phyloP scores from a whole-genome alignment of 1,140 invertebrate species.

The Diprion similis region DNA sequence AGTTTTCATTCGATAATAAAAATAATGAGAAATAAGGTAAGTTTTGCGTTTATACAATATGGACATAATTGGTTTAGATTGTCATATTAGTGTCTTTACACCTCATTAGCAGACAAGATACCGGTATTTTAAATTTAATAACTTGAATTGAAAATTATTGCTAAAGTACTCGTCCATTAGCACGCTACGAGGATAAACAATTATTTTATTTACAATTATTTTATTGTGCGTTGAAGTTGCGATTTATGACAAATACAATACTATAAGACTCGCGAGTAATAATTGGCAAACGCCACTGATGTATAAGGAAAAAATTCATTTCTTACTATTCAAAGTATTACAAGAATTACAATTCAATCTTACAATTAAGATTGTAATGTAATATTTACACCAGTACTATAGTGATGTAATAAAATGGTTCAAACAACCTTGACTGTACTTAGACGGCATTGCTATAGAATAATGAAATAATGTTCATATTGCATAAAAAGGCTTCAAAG shows the following conservation, averaged over 20 bases:
- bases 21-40: not conserved
- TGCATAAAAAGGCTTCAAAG: too few relatives aligned
- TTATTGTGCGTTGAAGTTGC: slow-evolving; percentile 5
- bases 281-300: not conserved
- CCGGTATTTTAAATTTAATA: slow-evolving; percentile 1
- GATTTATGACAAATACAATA: not conserved
- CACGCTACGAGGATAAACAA: not conserved
- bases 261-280: not conserved
- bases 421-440: too few relatives aligned
- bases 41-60: not conserved
- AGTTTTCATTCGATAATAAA: not conserved
- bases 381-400: too few relatives aligned
- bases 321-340: not conserved
- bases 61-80: not conserved
- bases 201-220: not conserved
- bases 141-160: not conserved
- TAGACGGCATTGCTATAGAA: too few relatives aligned
- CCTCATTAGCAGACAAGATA: not conserved
- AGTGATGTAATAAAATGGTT: too few relatives aligned
- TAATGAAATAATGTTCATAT: too few relatives aligned
- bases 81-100: not conserved
- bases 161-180: slow-evolving; percentile 1
- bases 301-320: not conserved
- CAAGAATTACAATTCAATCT: not conserved
- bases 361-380: too few relatives aligned